Evolutionary conservation across 2,113 vertebrate genomes (phyloP), one percentile per base, ranked within the genome.

Genomic region (Aspidoscelis tigris): DNA sequence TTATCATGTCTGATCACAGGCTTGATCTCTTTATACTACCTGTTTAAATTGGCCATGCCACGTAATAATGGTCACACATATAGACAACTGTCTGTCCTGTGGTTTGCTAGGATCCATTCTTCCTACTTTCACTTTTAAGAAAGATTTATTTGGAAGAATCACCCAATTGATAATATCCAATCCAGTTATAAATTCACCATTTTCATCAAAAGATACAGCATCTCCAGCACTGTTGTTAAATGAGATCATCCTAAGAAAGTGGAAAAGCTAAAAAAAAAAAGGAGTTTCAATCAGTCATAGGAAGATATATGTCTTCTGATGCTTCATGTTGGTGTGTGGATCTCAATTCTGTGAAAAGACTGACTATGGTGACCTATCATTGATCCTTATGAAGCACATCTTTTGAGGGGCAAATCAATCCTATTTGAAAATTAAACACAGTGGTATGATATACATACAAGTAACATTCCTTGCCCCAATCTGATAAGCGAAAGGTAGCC

Each of bases 111-210:
- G 76, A 39, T 80, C 39, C 64, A 76, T 69, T 43, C 20, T 74
- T 80, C 76, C 76, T 44, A 87, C 64, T 83, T 84, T 80, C 14
- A 84, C 71, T 79, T 43, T 55, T 33, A 64, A 0, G 12, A 83
- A 78, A 1, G 69, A 75, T n/a, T 61, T 33, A 43, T 83, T 83
- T 58, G 70, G 22, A 41, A 84, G 84, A 18, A 41, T 80, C 3
- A 79, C 16, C 81, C 82, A 84, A 26, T 80, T 87, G 33, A 84
- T 33, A 69, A 84, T 80, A 75, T 87, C 76, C 75, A 83, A 76
- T 50, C 33, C 76, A 22, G 14, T 55, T 72, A 26, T 7, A 2
- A 78, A 24, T 7, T 82, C 76, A 12, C 66, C 43, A n/a, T 72
- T 86, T 21, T 78, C 20, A 72, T 82, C 53, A 20, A 86, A 86